Conservation (phyloP, 2,797 vertebrate species). For the Pelobates cultripes region DNA sequence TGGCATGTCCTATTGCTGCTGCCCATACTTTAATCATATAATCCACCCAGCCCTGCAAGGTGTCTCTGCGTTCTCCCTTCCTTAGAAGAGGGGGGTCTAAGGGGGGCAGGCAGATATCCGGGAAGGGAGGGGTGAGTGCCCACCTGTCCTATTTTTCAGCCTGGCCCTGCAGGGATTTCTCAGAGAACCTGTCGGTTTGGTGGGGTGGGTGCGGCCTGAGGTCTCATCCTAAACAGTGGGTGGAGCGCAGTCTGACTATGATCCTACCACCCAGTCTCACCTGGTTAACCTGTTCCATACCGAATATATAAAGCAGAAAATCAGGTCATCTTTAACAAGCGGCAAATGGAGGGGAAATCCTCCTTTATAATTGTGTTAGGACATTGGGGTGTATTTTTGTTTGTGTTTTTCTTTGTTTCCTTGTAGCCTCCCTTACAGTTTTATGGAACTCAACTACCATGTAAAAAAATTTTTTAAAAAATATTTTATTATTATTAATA, state of each 20-base stretch:
- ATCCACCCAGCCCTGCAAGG: neutral
- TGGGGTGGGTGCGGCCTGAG: slow-evolving; percentile 22
- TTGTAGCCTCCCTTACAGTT: no score
- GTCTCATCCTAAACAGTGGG: neutral
- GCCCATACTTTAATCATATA: neutral
- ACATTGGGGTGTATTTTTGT: no score
- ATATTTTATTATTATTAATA: no score
- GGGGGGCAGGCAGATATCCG: neutral
- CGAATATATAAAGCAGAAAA: no score
- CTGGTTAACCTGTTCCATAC: slow-evolving; percentile 14
- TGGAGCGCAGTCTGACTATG: neutral
- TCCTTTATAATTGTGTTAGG: no score
- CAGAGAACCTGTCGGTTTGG: slow-evolving; percentile 46
- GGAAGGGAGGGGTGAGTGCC: slow-evolving; percentile 26
- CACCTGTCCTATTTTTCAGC: slow-evolving; percentile 19
- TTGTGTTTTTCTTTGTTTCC: no score
- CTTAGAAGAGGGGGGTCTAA: slow-evolving; percentile 1
- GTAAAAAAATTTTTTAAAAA: no score
- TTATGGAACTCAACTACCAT: no score
- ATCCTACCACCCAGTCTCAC: slow-evolving; percentile 16
- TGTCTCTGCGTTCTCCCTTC: neutral
- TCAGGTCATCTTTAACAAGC: no score
- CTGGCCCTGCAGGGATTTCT: slow-evolving; percentile 9
- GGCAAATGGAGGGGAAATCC: no score
- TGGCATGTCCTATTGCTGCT: no score